Percentiles rank a stretch among this genome's conserved stretches.
These are phyloP conservation scores for Camponotus floridanus DNA, from an alignment of 1,140 invertebrate species.

Conservation along the genomic window DNA sequence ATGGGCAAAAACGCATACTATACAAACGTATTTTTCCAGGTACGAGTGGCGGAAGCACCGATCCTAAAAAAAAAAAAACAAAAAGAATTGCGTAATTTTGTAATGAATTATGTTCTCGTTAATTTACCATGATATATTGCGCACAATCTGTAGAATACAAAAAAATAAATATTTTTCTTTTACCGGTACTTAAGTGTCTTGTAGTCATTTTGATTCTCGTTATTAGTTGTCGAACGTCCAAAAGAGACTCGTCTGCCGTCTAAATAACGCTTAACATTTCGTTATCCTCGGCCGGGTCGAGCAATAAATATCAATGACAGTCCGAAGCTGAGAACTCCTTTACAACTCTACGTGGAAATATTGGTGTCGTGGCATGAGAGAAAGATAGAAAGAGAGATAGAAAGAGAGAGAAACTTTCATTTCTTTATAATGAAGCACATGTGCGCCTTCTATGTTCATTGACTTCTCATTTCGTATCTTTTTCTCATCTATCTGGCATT, in stretches of 20 bases:
- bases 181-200: constrained; percentile 73
- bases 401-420: not conserved
- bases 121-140: not conserved
- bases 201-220: constrained; percentile 65
- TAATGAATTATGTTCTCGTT: constrained; percentile 5
- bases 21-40: constrained; percentile 92
- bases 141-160: not conserved
- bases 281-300: not conserved
- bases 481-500: not conserved
- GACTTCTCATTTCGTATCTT: not conserved
- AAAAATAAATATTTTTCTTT: constrained; percentile 22
- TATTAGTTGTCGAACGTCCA: not conserved
- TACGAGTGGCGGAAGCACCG: constrained; percentile 87
- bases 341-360: not conserved
- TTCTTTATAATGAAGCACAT: not conserved
- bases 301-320: constrained; percentile 47
- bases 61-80: constrained; percentile 86
- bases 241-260: not conserved
- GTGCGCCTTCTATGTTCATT: not conserved
- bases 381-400: not conserved
- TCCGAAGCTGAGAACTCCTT: not conserved
- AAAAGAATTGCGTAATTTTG: constrained; percentile 22
- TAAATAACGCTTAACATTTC: constrained; percentile 20
- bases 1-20: constrained; percentile 96
- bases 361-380: not conserved